Base-by-base conservation (phyloP, 2,113 vertebrate species). In the Onychostruthus taczanowskii region DNA sequence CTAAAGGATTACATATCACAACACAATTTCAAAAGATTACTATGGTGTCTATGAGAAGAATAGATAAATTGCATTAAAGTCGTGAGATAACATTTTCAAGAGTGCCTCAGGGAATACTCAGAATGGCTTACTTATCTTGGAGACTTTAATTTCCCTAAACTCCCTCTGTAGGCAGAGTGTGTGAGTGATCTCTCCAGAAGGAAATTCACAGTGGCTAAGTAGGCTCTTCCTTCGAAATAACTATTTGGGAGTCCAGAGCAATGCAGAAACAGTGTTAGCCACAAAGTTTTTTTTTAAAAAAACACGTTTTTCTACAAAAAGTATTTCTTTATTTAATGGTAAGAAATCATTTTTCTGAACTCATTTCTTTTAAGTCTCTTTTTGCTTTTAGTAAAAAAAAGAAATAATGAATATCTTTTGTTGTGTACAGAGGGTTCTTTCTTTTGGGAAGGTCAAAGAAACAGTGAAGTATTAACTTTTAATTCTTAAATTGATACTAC, bases 81-180 rank as follows among this genome's bases (percentile, higher is more conserved):
- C 13, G 69, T 35, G 5, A 84, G 30, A 41, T 46, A 72, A 85
- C 13, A 77, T 73, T 88, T 93, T 90, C 26, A 90, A 83, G 55
- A 69, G 24, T 35, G 46, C 62, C 47, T 79, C 11, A 37, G 67
- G 62, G 70, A 87, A 67, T 72, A 92, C 79, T 94, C 16, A 72
- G 31, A 58, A 87, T 75, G 23, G 9, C 12, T 95, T 82, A 46
- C 74, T 91, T 95, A 66, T 74, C 37, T 49, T 49, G 23, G 53
- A 72, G 58, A 75, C 7, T 77, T 79, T 66, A 33, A 66, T 87
- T 89, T 75, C 49, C 56, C 39, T 72, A 44, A 90, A 41, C 23
- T 78, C 17, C 47, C 53, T 82, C 43, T 72, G 23, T 24, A 93
- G 70, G 53, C 23, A 39, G 23, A 4, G 11, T 39, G 27, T 59